phyloP scores from a whole-genome alignment of 2,888 invertebrate species.

The Cheilosia pagana region DNA sequence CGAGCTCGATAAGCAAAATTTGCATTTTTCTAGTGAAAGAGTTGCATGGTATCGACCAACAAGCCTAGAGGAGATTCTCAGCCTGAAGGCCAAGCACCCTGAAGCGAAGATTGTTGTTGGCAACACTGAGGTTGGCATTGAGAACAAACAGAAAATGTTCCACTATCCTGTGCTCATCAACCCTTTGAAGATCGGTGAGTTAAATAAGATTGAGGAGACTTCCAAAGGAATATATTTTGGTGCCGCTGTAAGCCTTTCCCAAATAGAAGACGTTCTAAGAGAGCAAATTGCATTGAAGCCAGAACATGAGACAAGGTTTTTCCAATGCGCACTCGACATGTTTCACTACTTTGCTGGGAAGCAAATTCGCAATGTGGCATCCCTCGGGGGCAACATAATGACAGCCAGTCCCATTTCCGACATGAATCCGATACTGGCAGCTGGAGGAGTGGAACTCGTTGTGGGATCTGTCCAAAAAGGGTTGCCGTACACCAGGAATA shows the following conservation, averaged over 20 bases:
- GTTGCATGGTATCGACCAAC: constrained; percentile 91
- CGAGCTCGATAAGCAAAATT: constrained; percentile 85
- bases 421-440: constrained; percentile 95
- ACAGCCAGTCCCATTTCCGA: constrained; percentile 98
- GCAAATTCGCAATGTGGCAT: constrained; percentile 97
- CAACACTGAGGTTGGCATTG: constrained; percentile 96
- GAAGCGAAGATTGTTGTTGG: constrained; percentile 93
- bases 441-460: constrained; percentile 87
- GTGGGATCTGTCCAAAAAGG: constrained; percentile 86
- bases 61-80: constrained; percentile 86
- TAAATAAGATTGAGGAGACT: constrained; percentile 85
- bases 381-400: constrained; percentile 96
- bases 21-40: constrained; percentile 86
- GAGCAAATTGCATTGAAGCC: constrained; percentile 84
- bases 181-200: constrained; percentile 88
- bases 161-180: constrained; percentile 91
- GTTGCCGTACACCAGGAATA: constrained; percentile 82
- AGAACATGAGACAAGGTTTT: constrained; percentile 86
- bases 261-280: constrained; percentile 88
- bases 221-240: constrained; percentile 89
- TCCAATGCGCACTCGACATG: constrained; percentile 90
- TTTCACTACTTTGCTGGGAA: constrained; percentile 97
- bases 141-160: constrained; percentile 94
- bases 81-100: constrained; percentile 87
- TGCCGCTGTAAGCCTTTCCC: constrained; percentile 90